phyloP scores from a whole-genome alignment of 1,140 invertebrate species.

The Cotesia typhae region DNA sequence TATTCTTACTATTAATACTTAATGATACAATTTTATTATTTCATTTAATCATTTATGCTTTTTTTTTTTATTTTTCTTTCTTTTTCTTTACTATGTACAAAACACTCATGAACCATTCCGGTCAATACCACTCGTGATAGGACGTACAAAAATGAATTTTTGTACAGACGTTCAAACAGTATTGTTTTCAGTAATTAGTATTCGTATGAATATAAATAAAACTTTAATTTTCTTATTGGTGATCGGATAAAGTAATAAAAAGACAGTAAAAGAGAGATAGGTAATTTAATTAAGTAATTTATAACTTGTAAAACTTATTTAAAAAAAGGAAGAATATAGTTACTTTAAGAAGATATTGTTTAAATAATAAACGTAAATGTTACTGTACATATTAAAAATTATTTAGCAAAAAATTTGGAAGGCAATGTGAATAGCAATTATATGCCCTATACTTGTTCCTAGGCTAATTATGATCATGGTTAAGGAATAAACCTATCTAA shows the following conservation, averaged over 20 bases:
- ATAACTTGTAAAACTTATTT: background rate
- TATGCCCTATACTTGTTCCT: background rate
- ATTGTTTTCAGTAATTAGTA: background rate
- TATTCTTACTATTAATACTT: slow-evolving; percentile 51
- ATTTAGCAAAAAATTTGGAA: background rate
- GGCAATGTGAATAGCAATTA: slow-evolving; percentile 8
- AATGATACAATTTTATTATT: slow-evolving; percentile 52
- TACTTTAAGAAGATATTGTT: slow-evolving; percentile 44
- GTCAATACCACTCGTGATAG: slow-evolving; percentile 46
- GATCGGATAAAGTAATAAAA: slow-evolving; percentile 34
- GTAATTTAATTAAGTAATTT: no score
- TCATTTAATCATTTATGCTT: slow-evolving; percentile 17
- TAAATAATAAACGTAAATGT: background rate
- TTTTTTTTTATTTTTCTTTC: slow-evolving; percentile 28
- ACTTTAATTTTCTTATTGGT: slow-evolving; percentile 7
- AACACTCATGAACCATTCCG: slow-evolving; percentile 36
- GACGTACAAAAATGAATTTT: slow-evolving; percentile 47
- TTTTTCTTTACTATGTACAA: slow-evolving; percentile 31
- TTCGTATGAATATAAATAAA: background rate
- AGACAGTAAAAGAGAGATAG: no score
- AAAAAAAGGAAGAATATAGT: slow-evolving; percentile 50
- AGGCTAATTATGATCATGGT: background rate
- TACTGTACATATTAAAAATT: no score
- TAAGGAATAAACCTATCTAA: background rate
- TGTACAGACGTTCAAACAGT: slow-evolving; percentile 39